Evolutionary conservation across 1,140 invertebrate species (phyloP), one percentile per base, ranked within the genome.

Genomic region (Drosophila burlai): DNA sequence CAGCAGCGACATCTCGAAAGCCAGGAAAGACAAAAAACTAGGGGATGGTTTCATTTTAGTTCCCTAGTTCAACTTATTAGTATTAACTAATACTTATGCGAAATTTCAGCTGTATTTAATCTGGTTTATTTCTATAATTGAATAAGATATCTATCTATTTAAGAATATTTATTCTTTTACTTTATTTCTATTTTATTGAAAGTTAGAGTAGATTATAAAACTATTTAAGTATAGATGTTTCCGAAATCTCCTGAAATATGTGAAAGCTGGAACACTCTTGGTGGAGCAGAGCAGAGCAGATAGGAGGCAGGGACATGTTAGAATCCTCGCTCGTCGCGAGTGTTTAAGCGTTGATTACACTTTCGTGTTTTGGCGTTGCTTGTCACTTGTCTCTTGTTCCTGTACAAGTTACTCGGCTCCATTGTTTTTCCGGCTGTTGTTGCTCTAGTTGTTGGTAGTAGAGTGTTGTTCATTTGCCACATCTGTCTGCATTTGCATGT

Each of bases 311-410:
- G 66, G 77, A 73, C 64, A 80, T 84, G 85, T 74, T 80, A 73
- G 55, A 73, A 71, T 81, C 75, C 80, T 78, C 78, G 68, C 71
- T 36, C 71, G 85, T 76, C 75, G 81, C 85, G 81, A 90, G 84
- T 89, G 84, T 89, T 89, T 89, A 89, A 90, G 84, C 84, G 84
- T 90, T 89, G 84, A 89, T 89, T 89, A 89, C 85, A 89, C 75
- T 89, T 90, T 90, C 85, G 85, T 89, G 84, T 84, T 89, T 80
- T 80, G 76, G 66, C 76, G 69, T 76, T 79, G 81, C 77, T 73
- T 74, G 78, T 83, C 83, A 80, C 67, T 89, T 87, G 76, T 77
- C 84, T 89, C 77, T 80, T 76, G 64, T 63, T 73, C 52, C 80
- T 77, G 58, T 72, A 64, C 38, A 71, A 76, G 62, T 55, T 67